Evolutionary conservation across 2,888 invertebrate species (phyloP), one percentile per base, ranked within the genome.

Genomic region (Margaritifera margaritifera): DNA sequence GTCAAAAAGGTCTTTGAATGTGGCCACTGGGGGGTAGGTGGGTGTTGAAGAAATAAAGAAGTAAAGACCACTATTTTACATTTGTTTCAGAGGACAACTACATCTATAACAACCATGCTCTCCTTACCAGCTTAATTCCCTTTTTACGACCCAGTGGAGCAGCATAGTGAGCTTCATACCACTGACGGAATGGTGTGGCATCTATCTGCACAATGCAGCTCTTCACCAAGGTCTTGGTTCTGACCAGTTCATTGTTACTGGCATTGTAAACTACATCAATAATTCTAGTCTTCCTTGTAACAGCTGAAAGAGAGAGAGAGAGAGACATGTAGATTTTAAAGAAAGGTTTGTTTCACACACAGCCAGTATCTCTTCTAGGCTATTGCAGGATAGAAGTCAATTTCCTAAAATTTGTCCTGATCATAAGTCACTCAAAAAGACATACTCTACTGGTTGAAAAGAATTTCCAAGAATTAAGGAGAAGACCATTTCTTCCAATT

Each of bases 191-290:
- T 69, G 99, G 99, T 53, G 98, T 96, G 61, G 97, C 98, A 91
- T 99, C 99, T 86, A 99, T 94, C 77, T 96, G 94, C 82, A 99
- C 96, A 89, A 99, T 98, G 76, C 96, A 96, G 89, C 98, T 98
- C 92, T 99, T 99, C 84, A 99, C 99, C 90, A 99, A 92, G 57
- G 99, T 99, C 92, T 99, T 99, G 86, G 99, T 99, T 92, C 99
- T 94, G 78, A 99, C 99, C 93, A 99, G 93, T 92, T 99, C 99
- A 91, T 99, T 99, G 93, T 98, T 99, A 82, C 97, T 98, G 62
- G 99, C 98, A 91, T 99, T 99, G 93, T 99, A 99, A 56, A 99
- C 97, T 69, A 99, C 99, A 92, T 99, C 99, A 88, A 99, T 98
- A 87, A 99, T 95, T 93, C 99, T 97, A 70, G 98, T 96, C 91